phyloP scores from a whole-genome alignment of 2,888 invertebrate genomes.

The Caenorhabditis sp. region DNA sequence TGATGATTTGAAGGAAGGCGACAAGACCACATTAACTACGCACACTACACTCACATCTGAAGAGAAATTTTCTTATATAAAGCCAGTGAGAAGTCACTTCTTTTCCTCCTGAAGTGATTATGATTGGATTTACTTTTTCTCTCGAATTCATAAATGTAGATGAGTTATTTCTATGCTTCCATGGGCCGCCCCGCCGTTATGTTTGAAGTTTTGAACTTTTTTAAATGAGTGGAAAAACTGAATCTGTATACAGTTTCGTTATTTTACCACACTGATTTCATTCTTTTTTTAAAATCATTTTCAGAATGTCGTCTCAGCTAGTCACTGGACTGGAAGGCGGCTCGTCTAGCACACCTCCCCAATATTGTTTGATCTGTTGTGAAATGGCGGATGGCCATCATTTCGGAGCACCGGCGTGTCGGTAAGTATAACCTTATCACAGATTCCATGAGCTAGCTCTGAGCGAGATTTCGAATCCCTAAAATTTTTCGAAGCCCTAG shows the following conservation, averaged over 20 bases:
- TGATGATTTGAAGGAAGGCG: not conserved
- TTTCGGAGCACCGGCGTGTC: constrained; percentile 69
- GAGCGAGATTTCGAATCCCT: too few species aligned
- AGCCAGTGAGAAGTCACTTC: not conserved
- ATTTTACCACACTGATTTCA: not conserved
- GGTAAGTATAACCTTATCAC: too few species aligned
- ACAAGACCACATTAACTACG: not conserved
- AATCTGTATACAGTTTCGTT: too few species aligned
- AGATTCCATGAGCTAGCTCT: not conserved
- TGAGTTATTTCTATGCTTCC: too few species aligned
- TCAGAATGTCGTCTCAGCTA: too few species aligned
- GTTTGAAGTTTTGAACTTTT: too few species aligned
- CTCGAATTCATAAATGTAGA: too few species aligned
- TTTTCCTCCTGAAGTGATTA: not conserved
- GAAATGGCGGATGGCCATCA: constrained; percentile 67
- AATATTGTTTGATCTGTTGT: constrained; percentile 59
- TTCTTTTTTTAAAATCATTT: not conserved
- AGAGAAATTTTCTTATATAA: not conserved
- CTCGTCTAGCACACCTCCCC: not conserved
- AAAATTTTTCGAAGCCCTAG: too few species aligned
- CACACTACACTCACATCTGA: not conserved
- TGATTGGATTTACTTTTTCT: too few species aligned
- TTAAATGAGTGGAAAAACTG: too few species aligned
- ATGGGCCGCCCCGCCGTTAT: too few species aligned
- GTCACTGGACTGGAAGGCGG: constrained; percentile 1